These are phyloP conservation scores for Habroteleia sp. DNA, from an alignment of 2,888 invertebrate genomes.

Conservation along the genomic window DNA sequence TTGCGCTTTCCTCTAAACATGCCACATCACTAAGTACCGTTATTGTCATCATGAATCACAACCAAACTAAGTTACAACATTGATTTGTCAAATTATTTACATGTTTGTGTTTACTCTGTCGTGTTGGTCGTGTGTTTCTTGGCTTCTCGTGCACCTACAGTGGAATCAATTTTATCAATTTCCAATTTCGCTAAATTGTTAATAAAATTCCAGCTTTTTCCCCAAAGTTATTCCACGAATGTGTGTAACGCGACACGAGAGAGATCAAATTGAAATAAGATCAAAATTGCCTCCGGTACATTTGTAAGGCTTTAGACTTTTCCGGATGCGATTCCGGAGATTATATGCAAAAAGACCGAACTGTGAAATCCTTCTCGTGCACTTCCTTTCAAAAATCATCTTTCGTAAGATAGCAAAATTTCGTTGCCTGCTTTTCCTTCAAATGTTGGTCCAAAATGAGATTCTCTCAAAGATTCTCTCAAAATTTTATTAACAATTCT, in stretches of 20 bases:
- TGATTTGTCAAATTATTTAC: slow-evolving; percentile 48
- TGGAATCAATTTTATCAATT: background rate
- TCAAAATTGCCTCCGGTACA: slow-evolving; percentile 14
- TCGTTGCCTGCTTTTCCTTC: background rate
- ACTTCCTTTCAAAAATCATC: slow-evolving; percentile 17
- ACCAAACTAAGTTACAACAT: slow-evolving; percentile 57
- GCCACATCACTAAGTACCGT: slow-evolving; percentile 45
- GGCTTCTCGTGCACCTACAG: slow-evolving; percentile 17
- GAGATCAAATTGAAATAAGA: slow-evolving; percentile 11
- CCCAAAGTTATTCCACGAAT: no score
- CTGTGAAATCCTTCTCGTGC: slow-evolving; percentile 15
- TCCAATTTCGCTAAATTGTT: slow-evolving; percentile 9
- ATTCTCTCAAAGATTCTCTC: no score
- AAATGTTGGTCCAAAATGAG: background rate
- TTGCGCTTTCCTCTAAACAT: slow-evolving; percentile 55
- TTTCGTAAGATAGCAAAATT: background rate
- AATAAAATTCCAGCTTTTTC: no score
- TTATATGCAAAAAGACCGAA: slow-evolving; percentile 19
- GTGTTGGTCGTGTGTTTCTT: background rate
- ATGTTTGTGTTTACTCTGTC: slow-evolving; percentile 12
- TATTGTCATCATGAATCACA: slow-evolving; percentile 36
- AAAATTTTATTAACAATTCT: slow-evolving; percentile 19
- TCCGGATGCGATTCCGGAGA: slow-evolving; percentile 22
- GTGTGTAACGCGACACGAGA: background rate
- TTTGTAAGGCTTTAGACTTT: slow-evolving; percentile 10